Evolutionary conservation across 2,113 vertebrate species (phyloP).

Genomic region (Lichenostomus cassidix): DNA sequence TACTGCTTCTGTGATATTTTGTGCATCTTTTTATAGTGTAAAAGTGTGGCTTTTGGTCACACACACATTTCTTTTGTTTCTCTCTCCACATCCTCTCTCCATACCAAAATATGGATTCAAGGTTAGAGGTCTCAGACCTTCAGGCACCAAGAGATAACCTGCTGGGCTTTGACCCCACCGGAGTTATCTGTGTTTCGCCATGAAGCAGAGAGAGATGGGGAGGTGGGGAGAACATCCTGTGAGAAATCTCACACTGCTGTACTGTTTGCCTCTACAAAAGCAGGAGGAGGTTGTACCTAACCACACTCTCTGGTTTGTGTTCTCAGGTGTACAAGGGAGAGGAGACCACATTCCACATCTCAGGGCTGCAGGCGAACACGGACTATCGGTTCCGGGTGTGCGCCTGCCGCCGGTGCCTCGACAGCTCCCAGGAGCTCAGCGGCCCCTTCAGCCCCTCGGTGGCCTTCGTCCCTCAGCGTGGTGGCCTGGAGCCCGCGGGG

Average conservation of each 20-base stretch:
- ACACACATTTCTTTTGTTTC: no score
- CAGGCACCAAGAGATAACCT: no score
- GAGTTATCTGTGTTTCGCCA: no score
- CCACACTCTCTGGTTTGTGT: neutral
- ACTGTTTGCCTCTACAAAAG: accelerated
- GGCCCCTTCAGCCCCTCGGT: constrained; percentile 94
- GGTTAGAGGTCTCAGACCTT: no score
- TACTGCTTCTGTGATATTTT: no score
- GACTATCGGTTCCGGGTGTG: constrained; percentile 97
- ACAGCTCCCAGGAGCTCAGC: constrained; percentile 91
- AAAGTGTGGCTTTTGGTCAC: no score
- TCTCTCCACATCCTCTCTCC: no score
- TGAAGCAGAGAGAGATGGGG: no score
- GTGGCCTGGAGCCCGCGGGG: constrained; percentile 74
- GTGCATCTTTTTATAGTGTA: no score
- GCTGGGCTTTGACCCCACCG: no score
- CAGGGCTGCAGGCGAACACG: constrained; percentile 91
- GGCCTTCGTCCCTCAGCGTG: constrained; percentile 83
- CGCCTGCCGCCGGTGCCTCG: constrained; percentile 90
- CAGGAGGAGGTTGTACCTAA: neutral
- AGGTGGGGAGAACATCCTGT: no score
- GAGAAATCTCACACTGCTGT: accelerated
- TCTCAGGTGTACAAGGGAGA: constrained; percentile 95
- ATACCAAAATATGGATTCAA: no score
- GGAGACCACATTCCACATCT: constrained; percentile 89